phyloP scores from a whole-genome alignment of 2,797 vertebrate species.

The Erethizon dorsatum region DNA sequence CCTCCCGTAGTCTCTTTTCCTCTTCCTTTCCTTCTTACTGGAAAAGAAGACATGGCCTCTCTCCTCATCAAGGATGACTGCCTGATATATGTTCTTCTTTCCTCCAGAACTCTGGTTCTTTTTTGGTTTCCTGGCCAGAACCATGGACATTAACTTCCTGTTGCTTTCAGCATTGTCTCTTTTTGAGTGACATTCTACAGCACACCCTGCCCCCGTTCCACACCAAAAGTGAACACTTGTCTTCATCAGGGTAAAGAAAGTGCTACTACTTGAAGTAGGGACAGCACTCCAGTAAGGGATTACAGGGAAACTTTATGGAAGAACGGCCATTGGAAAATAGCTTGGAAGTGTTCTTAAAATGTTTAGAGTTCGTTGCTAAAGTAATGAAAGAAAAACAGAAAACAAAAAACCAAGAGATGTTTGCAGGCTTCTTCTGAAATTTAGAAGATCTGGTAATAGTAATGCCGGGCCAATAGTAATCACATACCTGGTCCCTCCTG shows the following conservation, averaged over 20 bases:
- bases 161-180: neutral
- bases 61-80: neutral
- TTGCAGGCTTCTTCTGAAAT: neutral
- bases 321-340: neutral
- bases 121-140: neutral
- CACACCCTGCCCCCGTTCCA: neutral
- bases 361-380: neutral
- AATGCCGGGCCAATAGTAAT: neutral
- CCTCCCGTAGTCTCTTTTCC: accelerated
- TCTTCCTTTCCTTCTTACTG: neutral
- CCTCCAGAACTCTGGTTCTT: neutral
- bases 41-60: neutral
- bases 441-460: neutral
- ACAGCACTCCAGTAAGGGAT: accelerated
- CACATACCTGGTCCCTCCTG: neutral
- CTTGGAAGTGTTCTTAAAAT: neutral
- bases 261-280: neutral
- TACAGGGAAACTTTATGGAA: neutral
- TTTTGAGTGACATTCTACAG: neutral
- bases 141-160: neutral
- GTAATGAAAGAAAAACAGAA: neutral
- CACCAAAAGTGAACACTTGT: neutral
- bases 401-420: neutral
- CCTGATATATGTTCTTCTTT: neutral
- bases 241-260: neutral